Base-by-base conservation (phyloP, 2,113 vertebrate species). In the Pimephales promelas region DNA sequence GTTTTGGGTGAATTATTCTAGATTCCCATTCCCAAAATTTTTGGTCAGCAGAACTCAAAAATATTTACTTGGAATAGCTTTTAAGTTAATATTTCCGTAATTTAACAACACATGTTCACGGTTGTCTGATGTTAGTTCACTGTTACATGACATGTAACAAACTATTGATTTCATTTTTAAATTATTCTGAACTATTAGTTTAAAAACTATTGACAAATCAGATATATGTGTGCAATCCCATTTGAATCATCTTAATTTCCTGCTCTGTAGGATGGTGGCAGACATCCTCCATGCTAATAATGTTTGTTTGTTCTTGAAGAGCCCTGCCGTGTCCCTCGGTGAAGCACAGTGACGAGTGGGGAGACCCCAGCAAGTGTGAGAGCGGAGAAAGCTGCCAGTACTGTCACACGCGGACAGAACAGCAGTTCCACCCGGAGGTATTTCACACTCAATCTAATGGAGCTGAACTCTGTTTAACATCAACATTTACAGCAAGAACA, bases 361-460 rank as follows among this genome's bases (percentile, higher is more conserved):
- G 97, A 40, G 98, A 99, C 89, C 98, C 98, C 47, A 97, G 96
- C 92, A 99, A 98, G 91, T 99, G 98, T 92, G 97, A 99, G 88
- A 96, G 95, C 2, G 96, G 95, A 3, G 98, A 99, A 84, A 91
- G 93, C 62, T 99, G 98, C 90, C 98, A 98, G 88, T 98, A 97
- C 81, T 99, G 97, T 91, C 98, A 99, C 92, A 99, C 97, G 0
- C 95, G 98, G 86, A 98, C 98, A 8, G 98, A 99, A 7, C 98
- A 99, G 88, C 98, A 99, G 88, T 99, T 99, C 90, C 98, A 99
- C 83, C 98, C 98, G 0, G 98, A 99, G 97, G 98, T 99, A 90
- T 43, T 10, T 40, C 40, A 74, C 3, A 20, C 70, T 76, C 10
- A 8, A 10, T 40, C 7, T 61, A 47, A 72, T 26, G 70, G 10